phyloP scores from a whole-genome alignment of 2,888 invertebrate genomes.

The Scaptomyza flava region DNA sequence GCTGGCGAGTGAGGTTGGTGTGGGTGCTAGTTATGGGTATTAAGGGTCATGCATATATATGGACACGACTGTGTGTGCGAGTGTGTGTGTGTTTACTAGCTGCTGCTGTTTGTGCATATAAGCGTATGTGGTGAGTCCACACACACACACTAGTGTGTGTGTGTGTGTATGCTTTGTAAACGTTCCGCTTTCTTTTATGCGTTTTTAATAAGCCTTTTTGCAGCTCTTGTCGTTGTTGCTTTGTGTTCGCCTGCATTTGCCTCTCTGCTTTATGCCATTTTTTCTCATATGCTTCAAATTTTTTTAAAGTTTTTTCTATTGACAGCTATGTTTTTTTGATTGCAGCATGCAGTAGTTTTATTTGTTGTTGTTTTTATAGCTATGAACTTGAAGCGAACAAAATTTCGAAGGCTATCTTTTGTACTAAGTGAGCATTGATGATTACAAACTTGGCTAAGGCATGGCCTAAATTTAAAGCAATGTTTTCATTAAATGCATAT shows the following conservation, averaged over 20 bases:
- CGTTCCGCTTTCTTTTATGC: conserved; percentile 77
- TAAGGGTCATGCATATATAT: conserved; percentile 36
- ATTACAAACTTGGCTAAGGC: conserved; percentile 14
- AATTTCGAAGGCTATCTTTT: conserved; percentile 31
- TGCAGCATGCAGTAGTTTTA: conserved; percentile 48
- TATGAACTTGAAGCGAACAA: conserved; percentile 59
- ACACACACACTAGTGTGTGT: conserved; percentile 12
- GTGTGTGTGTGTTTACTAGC: conserved; percentile 35
- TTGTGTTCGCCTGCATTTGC: conserved; percentile 47
- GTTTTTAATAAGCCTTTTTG: conserved; percentile 76
- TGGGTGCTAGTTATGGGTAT: conserved; percentile 13
- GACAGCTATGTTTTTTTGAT: conserved; percentile 65
- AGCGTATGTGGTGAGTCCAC: conserved; percentile 21
- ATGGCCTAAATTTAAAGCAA: not conserved
- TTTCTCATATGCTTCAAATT: conserved; percentile 8
- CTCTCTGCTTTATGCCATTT: conserved; percentile 24
- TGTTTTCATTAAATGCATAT: not conserved
- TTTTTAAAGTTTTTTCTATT: conserved; percentile 47
- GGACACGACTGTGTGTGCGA: conserved; percentile 20
- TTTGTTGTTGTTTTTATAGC: conserved; percentile 13
- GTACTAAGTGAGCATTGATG: conserved; percentile 1
- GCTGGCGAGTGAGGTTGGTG: not conserved
- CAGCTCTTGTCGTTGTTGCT: conserved; percentile 66
- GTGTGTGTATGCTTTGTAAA: conserved; percentile 64
- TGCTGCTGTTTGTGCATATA: conserved; percentile 30